Conservation (phyloP, 2,888 invertebrate genomes). For the Cheilosia impressa region DNA sequence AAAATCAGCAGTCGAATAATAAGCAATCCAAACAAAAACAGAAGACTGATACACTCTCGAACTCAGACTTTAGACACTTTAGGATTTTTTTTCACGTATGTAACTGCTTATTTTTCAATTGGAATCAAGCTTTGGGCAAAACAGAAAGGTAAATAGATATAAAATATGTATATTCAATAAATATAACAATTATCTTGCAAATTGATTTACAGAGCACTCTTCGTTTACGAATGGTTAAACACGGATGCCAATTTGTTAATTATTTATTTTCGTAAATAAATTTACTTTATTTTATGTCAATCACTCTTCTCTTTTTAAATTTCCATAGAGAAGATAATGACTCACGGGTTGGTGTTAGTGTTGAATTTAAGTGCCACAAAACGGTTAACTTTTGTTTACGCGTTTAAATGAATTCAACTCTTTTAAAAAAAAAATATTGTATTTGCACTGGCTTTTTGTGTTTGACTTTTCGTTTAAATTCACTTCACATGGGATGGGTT, state of each 20-base stretch:
- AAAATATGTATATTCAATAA: conserved; percentile 1
- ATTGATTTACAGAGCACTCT: conserved; percentile 22
- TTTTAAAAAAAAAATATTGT: too few relatives aligned
- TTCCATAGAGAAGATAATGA: too few relatives aligned
- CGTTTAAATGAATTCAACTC: too few relatives aligned
- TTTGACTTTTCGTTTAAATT: neutral
- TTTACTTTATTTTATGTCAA: neutral
- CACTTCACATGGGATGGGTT: neutral
- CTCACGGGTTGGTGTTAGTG: too few relatives aligned
- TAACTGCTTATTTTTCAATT: conserved; percentile 16
- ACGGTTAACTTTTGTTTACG: neutral
- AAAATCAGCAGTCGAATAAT: neutral
- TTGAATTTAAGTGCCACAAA: neutral
- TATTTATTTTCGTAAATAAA: neutral
- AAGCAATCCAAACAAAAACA: conserved; percentile 19
- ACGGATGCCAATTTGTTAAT: conserved; percentile 1
- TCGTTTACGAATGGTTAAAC: neutral
- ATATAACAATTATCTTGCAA: conserved; percentile 24
- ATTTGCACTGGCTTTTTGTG: neutral
- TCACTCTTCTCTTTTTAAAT: too few relatives aligned
- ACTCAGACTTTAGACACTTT: neutral
- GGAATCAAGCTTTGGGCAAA: conserved; percentile 6
- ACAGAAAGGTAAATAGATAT: too few relatives aligned
- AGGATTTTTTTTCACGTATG: neutral
- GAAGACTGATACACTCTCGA: conserved; percentile 14